Conservation (phyloP, 2,888 invertebrate species). For the Meta bourneti region DNA sequence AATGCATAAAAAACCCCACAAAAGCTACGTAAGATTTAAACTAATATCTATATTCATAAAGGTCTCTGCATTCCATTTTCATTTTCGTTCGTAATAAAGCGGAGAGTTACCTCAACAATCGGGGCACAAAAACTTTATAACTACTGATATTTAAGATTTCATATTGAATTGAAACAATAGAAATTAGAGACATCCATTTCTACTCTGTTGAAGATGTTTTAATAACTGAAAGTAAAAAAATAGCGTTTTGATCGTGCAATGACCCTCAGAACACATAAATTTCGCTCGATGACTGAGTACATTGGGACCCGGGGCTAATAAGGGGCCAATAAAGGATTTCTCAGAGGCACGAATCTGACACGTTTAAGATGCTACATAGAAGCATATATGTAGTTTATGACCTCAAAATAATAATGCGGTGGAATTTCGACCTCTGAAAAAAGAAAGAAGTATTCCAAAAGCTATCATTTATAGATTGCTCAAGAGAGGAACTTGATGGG, state of each 20-base stretch:
- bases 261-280: constrained; percentile 36
- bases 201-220: background rate
- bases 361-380: constrained; percentile 7
- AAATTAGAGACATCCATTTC: background rate
- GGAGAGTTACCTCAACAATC: background rate
- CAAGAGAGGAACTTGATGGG: constrained; percentile 35
- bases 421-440: constrained; percentile 38
- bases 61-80: background rate
- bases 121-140: background rate
- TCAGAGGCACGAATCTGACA: constrained; percentile 22
- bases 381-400: constrained; percentile 21
- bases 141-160: background rate
- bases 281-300: constrained; percentile 19
- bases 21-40: too few relatives aligned
- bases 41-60: background rate
- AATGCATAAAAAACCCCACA: too few relatives aligned
- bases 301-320: constrained; percentile 6
- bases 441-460: constrained; percentile 35
- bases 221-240: background rate
- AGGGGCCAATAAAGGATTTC: constrained; percentile 6
- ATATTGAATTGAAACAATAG: background rate
- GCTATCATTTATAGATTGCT: constrained; percentile 55
- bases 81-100: background rate
- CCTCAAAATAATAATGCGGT: constrained; percentile 57
- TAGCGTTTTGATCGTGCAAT: constrained; percentile 15